These are phyloP conservation scores for Globia sparganii DNA, from an alignment of 2,888 invertebrate genomes.

Conservation along the genomic window DNA sequence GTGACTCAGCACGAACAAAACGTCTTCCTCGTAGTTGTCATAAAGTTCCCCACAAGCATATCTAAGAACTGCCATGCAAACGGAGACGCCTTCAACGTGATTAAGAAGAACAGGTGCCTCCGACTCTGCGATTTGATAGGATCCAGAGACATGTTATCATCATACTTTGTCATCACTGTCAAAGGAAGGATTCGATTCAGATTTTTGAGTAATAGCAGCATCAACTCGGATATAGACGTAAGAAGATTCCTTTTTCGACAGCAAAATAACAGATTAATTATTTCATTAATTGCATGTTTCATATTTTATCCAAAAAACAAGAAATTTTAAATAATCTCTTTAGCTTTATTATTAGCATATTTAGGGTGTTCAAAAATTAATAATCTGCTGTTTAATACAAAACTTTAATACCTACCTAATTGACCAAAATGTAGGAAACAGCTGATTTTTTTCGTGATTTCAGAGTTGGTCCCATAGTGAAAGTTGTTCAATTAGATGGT, in stretches of 20 bases:
- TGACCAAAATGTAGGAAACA: too few species aligned
- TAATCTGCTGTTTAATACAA: too few species aligned
- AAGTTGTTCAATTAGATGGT: too few species aligned
- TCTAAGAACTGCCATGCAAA: slow-evolving; percentile 76
- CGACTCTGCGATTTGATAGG: slow-evolving; percentile 77
- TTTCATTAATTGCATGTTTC: background rate
- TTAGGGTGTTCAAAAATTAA: too few species aligned
- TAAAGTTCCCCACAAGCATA: slow-evolving; percentile 79
- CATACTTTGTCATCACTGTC: slow-evolving; percentile 76
- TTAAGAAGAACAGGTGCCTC: slow-evolving; percentile 75
- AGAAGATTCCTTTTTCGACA: slow-evolving; percentile 47
- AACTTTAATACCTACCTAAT: too few species aligned
- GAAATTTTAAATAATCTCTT: too few species aligned
- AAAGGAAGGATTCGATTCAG: slow-evolving; percentile 76
- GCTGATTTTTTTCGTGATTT: too few species aligned
- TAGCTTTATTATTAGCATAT: too few species aligned
- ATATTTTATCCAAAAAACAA: background rate
- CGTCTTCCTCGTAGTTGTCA: slow-evolving; percentile 75
- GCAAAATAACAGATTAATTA: background rate
- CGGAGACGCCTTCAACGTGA: slow-evolving; percentile 76
- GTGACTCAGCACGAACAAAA: slow-evolving; percentile 66
- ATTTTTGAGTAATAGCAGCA: slow-evolving; percentile 84
- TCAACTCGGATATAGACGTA: slow-evolving; percentile 83
- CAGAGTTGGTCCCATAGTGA: too few species aligned
- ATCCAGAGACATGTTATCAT: slow-evolving; percentile 63